Conservation (phyloP, 2,113 vertebrate species). For the Cyanistes caeruleus region DNA sequence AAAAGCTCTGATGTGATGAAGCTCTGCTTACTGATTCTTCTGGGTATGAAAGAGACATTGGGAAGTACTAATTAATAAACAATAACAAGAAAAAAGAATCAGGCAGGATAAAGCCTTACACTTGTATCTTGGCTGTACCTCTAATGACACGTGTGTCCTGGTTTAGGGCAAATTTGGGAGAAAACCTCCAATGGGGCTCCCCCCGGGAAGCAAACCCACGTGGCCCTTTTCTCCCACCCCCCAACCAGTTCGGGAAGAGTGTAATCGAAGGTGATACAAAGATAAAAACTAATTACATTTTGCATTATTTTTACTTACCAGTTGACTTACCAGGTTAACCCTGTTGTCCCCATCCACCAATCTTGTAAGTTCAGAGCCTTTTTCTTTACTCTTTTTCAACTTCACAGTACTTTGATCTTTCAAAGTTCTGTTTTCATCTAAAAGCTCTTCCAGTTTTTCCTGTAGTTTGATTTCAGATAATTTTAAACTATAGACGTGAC, state of each 20-base stretch:
- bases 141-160: neutral
- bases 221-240: too few species aligned
- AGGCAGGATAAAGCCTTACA: neutral
- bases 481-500: conserved; percentile 61
- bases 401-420: conserved; percentile 6
- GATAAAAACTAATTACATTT: neutral
- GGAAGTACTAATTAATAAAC: neutral
- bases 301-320: conserved; percentile 44
- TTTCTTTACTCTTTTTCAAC: neutral
- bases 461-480: conserved; percentile 72
- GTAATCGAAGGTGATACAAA: neutral
- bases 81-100: neutral
- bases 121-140: neutral
- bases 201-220: too few species aligned
- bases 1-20: neutral
- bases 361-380: neutral
- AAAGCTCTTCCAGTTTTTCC: conserved; percentile 75
- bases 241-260: too few species aligned
- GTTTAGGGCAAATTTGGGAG: too few species aligned
- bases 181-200: too few species aligned
- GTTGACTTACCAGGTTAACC: conserved; percentile 46
- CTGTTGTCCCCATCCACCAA: neutral
- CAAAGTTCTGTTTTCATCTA: conserved; percentile 73
- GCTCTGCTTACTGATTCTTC: neutral
- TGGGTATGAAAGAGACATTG: neutral